phyloP scores from a whole-genome alignment of 2,888 invertebrate genomes.

The Tenthredo distinguenda region DNA sequence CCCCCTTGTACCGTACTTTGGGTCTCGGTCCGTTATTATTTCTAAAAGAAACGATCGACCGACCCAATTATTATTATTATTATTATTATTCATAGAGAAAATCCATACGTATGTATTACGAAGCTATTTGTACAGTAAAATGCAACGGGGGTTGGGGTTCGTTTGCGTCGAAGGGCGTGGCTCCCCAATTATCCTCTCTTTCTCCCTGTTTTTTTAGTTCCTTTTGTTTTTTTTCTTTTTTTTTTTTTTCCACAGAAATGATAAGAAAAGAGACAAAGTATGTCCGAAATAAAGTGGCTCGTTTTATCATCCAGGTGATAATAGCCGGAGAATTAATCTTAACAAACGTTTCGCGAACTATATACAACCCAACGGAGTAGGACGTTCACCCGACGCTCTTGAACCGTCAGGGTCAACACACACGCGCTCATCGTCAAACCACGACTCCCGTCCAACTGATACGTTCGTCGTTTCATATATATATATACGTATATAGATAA shows the following conservation, averaged over 20 bases:
- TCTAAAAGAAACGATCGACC: neutral
- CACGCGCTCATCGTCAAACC: slow-evolving; percentile 51
- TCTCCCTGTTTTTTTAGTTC: neutral
- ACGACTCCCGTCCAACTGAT: slow-evolving; percentile 34
- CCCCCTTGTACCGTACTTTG: neutral
- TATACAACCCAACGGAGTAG: slow-evolving; percentile 54
- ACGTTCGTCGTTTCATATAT: neutral
- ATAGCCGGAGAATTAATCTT: neutral
- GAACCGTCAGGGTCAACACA: slow-evolving; percentile 75
- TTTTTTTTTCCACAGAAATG: neutral
- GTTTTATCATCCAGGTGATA: neutral
- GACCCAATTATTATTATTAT: neutral
- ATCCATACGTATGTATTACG: neutral
- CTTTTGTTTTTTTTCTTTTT: neutral
- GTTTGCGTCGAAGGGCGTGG: neutral
- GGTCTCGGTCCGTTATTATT: neutral
- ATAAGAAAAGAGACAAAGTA: neutral
- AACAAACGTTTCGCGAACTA: slow-evolving; percentile 27
- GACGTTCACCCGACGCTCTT: slow-evolving; percentile 74
- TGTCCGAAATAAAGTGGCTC: neutral
- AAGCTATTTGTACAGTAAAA: neutral
- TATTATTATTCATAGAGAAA: neutral
- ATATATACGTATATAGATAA: neutral
- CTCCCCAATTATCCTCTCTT: neutral
- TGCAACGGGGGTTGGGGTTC: neutral